These are phyloP conservation scores for Emesis furor DNA, from an alignment of 2,888 invertebrate genomes.

Conservation along the genomic window DNA sequence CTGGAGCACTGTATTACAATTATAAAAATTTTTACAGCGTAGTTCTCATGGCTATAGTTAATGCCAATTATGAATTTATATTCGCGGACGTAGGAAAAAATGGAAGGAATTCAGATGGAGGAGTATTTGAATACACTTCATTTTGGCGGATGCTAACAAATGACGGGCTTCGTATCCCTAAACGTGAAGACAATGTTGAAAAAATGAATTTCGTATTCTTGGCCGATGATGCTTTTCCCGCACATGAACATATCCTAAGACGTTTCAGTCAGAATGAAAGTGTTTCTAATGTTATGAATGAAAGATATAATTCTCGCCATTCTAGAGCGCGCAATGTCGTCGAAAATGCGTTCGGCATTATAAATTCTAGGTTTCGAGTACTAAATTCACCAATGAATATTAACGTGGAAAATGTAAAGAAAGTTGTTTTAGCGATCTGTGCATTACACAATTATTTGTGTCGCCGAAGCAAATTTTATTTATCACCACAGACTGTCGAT, in stretches of 20 bases:
- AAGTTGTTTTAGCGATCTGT: no score
- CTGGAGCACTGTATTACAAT: slow-evolving; percentile 46
- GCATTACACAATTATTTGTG: no score
- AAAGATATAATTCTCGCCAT: no score
- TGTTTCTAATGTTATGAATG: no score
- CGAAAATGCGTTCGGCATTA: slow-evolving; percentile 28
- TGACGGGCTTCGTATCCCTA: slow-evolving; percentile 21
- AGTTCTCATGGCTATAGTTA: slow-evolving; percentile 20
- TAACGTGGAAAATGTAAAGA: neutral
- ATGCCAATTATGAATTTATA: slow-evolving; percentile 42
- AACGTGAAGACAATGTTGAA: no score
- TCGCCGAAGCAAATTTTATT: no score
- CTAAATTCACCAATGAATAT: slow-evolving; percentile 26
- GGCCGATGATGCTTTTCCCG: no score
- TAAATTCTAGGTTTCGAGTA: slow-evolving; percentile 23
- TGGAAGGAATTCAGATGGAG: slow-evolving; percentile 37
- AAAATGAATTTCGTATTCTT: no score
- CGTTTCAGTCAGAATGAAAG: no score
- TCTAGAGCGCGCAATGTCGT: slow-evolving; percentile 16
- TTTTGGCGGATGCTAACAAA: slow-evolving; percentile 22
- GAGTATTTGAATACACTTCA: slow-evolving; percentile 23
- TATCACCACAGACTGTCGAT: no score
- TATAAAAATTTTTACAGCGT: slow-evolving; percentile 34
- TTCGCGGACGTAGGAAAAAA: neutral
- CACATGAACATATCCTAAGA: no score